phyloP scores from a whole-genome alignment of 2,888 invertebrate species.

The Noctua comes region DNA sequence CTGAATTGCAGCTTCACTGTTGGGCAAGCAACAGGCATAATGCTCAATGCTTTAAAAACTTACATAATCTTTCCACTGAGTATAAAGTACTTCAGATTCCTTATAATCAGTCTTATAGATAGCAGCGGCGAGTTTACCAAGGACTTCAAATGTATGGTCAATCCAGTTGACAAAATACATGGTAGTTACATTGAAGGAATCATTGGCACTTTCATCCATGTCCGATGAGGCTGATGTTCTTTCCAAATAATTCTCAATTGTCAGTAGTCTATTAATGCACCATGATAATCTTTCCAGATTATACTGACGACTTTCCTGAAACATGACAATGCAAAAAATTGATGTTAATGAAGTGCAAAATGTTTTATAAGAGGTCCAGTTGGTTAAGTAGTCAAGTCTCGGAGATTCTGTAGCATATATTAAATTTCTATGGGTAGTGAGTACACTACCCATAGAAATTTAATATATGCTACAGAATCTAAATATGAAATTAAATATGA shows the following conservation, averaged over 20 bases:
- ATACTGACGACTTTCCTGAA: conserved; percentile 83
- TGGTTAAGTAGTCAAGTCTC: background rate
- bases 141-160: conserved; percentile 85
- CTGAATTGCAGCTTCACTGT: background rate
- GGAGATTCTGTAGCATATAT: background rate
- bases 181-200: conserved; percentile 75
- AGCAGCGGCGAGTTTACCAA: conserved; percentile 78
- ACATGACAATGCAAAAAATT: conserved; percentile 33
- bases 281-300: conserved; percentile 82
- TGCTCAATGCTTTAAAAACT: conserved; percentile 42
- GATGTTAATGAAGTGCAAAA: too few relatives aligned
- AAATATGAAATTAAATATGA: too few relatives aligned
- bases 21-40: background rate
- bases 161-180: conserved; percentile 89
- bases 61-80: conserved; percentile 81
- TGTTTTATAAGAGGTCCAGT: background rate
- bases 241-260: conserved; percentile 75
- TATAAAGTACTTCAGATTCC: conserved; percentile 69
- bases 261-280: conserved; percentile 79
- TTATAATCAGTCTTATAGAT: conserved; percentile 81
- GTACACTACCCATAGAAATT: too few relatives aligned
- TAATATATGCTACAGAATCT: too few relatives aligned
- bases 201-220: conserved; percentile 66
- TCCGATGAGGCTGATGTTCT: conserved; percentile 41
- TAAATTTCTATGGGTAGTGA: background rate